These are phyloP conservation scores for Dolomedes plantarius DNA, from an alignment of 2,888 invertebrate genomes.

Conservation along the genomic window DNA sequence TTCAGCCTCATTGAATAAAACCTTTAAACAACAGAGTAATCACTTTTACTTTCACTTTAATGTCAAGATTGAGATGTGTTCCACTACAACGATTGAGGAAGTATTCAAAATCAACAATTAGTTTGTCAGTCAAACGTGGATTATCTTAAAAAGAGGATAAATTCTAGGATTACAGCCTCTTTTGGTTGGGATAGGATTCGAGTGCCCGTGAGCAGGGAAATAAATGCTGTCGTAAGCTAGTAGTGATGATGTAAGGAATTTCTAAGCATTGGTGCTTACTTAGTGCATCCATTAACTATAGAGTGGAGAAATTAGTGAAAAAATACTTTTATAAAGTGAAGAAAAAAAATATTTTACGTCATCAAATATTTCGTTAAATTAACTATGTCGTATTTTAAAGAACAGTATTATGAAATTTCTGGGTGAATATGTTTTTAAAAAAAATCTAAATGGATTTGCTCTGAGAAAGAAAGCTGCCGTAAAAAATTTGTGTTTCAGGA, in stretches of 20 bases:
- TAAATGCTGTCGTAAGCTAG: not conserved
- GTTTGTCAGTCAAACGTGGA: conserved; percentile 60
- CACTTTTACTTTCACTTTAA: conserved; percentile 60
- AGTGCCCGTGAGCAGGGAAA: not conserved
- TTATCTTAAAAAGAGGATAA: conserved; percentile 21
- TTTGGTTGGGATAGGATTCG: not conserved
- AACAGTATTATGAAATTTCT: no score
- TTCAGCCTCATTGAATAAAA: conserved; percentile 16
- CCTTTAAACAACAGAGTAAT: not conserved
- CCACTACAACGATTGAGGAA: conserved; percentile 35
- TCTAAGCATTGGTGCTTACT: not conserved
- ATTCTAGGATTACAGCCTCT: not conserved
- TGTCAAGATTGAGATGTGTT: conserved; percentile 26
- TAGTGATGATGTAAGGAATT: conserved; percentile 1
- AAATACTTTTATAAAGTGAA: no score
- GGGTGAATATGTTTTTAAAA: no score
- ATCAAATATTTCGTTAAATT: no score
- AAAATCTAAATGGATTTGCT: no score
- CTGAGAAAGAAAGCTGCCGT: no score
- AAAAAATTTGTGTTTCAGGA: no score
- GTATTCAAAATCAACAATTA: conserved; percentile 37
- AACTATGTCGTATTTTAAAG: no score
- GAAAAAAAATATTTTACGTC: no score
- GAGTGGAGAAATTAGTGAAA: no score
- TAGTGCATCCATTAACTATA: not conserved